Base-by-base conservation (phyloP, 2,888 invertebrate species). In the Brenthis daphne region DNA sequence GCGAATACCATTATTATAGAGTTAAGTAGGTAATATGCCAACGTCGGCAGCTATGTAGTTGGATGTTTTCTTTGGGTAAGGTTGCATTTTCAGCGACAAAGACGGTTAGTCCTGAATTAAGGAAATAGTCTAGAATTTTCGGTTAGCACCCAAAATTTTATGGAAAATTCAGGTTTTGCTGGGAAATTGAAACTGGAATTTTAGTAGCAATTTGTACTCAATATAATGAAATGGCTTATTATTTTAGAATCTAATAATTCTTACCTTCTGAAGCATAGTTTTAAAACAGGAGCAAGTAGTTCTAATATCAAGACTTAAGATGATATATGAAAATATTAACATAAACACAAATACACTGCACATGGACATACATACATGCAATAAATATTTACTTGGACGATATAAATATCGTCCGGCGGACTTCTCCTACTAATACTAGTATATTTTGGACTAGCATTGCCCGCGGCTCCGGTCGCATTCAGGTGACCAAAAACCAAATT, bases 11-110 rank as follows among this genome's bases (percentile, higher is more conserved):
- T 74, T 74, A 74, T 73, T 73, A 69, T 64, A 37, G 73, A 68
- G 73, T 72, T 73, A 72, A 74, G 74, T 69, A 72, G 73, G 70
- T 74, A 73, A 74, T 73, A 72, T 69, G 73, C 73, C 71, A 71
- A 71, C 70, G 73, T 71, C 67, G 67, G 53, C 66, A 71, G 69
- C 69, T 71, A 69, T 72, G 70, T 68, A 68, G 64, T 60, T 73
- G 64, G 70, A 69, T 71, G 73, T 74, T 73, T 70, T 68, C 73
- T 73, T 73, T 70, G 65, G 69, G 65, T 61, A 61, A 64, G 65
- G 69, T 69, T 71, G 71, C 70, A 71, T 74, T 74, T 74, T 72
- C 66, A 53, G 58, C 71, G 71, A 73, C 71, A 73, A 74, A 73
- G 70, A 70, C 60, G 71, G 68, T 67, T 64, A 67, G 56, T 65